These are phyloP conservation scores for Orthonychiurus folsomi DNA, from an alignment of 2,888 invertebrate genomes.

Conservation along the genomic window DNA sequence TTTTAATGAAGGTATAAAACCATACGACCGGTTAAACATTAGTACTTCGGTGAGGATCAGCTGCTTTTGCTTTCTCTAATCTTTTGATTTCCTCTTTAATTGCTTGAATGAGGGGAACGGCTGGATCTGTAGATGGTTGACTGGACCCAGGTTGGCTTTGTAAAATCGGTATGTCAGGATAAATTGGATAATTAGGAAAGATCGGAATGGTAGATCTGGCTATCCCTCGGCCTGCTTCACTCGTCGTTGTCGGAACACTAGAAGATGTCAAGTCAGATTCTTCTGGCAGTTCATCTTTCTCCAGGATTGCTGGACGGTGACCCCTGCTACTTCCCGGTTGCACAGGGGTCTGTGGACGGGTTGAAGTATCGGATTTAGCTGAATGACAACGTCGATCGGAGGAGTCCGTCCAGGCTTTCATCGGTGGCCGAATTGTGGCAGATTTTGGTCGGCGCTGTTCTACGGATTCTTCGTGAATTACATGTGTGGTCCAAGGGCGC, in stretches of 20 bases:
- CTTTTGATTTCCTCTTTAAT: slow-evolving; percentile 61
- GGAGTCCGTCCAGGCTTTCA: slow-evolving; percentile 34
- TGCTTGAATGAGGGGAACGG: slow-evolving; percentile 71
- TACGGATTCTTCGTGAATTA: slow-evolving; percentile 29
- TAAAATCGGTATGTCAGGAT: slow-evolving; percentile 32
- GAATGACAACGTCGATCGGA: slow-evolving; percentile 30
- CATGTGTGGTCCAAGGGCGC: slow-evolving; percentile 36
- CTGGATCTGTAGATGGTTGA: slow-evolving; percentile 57
- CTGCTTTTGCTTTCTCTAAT: slow-evolving; percentile 33
- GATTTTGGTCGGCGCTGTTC: slow-evolving; percentile 34
- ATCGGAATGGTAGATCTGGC: slow-evolving; percentile 21
- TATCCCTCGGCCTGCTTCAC: background rate
- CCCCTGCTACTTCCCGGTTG: background rate
- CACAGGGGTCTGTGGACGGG: background rate
- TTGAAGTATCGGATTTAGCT: slow-evolving; percentile 23
- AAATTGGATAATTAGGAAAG: slow-evolving; percentile 38
- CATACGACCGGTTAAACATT: no score
- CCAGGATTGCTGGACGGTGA: slow-evolving; percentile 8
- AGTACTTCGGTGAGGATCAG: no score
- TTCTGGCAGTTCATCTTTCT: slow-evolving; percentile 18
- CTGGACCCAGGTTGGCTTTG: background rate
- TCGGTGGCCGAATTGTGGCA: slow-evolving; percentile 34
- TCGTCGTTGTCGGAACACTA: slow-evolving; percentile 5
- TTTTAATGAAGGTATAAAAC: no score
- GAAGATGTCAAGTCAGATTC: slow-evolving; percentile 21